Conservation (phyloP, 1,140 invertebrate genomes). For the Caenorhabditis latens region DNA sequence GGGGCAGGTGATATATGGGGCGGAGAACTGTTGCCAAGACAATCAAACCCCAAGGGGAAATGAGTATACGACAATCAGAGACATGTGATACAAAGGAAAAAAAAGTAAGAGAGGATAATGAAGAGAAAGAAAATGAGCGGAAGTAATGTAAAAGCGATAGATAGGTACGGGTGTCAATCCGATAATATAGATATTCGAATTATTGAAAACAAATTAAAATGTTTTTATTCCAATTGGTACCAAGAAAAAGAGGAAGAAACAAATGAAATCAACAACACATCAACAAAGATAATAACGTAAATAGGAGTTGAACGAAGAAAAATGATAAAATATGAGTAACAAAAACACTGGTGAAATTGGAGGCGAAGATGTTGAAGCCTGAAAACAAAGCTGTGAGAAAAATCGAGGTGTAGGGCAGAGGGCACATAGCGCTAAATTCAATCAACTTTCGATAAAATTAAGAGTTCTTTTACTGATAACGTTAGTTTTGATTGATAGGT, state of each 20-base stretch:
- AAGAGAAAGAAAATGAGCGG: background rate
- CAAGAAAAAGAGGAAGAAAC: background rate
- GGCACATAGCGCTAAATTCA: background rate
- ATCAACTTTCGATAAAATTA: background rate
- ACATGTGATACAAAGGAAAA: background rate
- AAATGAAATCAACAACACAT: conserved; percentile 1
- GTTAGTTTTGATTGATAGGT: conserved; percentile 3
- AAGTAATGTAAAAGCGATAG: background rate
- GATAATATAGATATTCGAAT: background rate
- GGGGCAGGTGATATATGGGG: background rate
- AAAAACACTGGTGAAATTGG: background rate
- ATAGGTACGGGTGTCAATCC: background rate
- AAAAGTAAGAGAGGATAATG: background rate
- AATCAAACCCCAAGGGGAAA: conserved; percentile 11
- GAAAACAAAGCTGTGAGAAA: background rate
- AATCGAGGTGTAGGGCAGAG: background rate
- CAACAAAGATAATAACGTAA: background rate
- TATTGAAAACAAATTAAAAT: background rate
- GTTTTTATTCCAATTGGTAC: background rate
- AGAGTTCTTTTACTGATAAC: conserved; percentile 8
- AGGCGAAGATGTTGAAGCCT: background rate
- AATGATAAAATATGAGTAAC: conserved; percentile 7
- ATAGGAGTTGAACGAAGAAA: background rate
- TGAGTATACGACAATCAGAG: background rate
- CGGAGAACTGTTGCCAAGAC: conserved; percentile 28